These are phyloP conservation scores for Drosophila equinoxialis DNA, from an alignment of 1,140 invertebrate species.

Conservation along the genomic window DNA sequence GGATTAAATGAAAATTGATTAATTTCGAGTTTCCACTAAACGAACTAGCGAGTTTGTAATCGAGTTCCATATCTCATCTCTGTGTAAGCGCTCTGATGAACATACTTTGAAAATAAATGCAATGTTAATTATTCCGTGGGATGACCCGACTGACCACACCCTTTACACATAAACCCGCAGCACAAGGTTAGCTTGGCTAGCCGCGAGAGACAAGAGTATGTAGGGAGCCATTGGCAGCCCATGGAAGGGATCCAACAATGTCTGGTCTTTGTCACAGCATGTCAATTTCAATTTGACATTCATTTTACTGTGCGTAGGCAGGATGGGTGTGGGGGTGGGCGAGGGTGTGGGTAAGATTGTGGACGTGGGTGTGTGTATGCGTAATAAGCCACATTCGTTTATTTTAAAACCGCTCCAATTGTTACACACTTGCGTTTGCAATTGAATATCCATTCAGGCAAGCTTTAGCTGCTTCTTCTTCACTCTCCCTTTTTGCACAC, in stretches of 20 bases:
- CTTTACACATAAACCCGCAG: too few species aligned
- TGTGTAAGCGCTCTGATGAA: background rate
- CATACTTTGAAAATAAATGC: background rate
- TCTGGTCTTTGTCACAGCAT: conserved; percentile 53
- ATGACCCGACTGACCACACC: too few species aligned
- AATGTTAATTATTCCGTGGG: background rate
- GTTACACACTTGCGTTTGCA: conserved; percentile 60
- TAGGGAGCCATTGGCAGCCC: too few species aligned
- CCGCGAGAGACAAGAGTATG: background rate
- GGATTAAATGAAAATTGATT: too few species aligned
- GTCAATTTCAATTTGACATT: conserved; percentile 79
- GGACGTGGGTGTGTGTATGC: conserved; percentile 35
- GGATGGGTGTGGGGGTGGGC: background rate
- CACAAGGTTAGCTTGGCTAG: background rate
- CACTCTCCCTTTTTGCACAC: background rate
- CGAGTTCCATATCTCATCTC: too few species aligned
- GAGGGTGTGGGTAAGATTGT: background rate
- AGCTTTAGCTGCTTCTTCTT: conserved; percentile 7
- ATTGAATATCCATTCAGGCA: conserved; percentile 68
- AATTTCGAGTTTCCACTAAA: too few species aligned
- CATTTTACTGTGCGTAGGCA: conserved; percentile 58
- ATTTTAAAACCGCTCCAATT: conserved; percentile 79
- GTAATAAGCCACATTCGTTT: conserved; percentile 79
- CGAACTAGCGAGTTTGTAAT: too few species aligned
- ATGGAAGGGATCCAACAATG: background rate